phyloP scores from a whole-genome alignment of 2,113 vertebrate genomes.

The Budorcas taxicolor region DNA sequence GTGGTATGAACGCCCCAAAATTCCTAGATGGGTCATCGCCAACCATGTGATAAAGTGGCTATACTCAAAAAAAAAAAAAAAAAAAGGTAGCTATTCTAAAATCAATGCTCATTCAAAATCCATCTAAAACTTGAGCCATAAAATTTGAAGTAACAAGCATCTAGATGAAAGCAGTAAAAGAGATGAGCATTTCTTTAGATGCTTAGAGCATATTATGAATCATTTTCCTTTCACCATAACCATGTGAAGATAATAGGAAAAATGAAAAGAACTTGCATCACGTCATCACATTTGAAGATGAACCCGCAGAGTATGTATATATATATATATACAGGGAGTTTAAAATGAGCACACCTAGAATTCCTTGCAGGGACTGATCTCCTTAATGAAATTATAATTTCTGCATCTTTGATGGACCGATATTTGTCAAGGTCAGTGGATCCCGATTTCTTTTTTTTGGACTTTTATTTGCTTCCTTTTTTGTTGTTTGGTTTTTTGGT shows the following conservation, averaged over 20 bases:
- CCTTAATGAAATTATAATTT: too few relatives aligned
- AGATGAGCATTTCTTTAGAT: background rate
- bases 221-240: background rate
- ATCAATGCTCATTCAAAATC: background rate
- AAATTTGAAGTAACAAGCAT: background rate
- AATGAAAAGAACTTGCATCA: background rate
- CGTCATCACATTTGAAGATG: background rate
- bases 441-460: background rate
- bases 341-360: background rate
- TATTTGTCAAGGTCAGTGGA: background rate
- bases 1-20: fast-evolving
- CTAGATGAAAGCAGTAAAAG: background rate
- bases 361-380: background rate
- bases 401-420: too few relatives aligned
- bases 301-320: too few relatives aligned
- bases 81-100: background rate
- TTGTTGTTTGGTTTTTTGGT: background rate
- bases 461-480: background rate
- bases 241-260: background rate
- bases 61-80: background rate
- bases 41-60: background rate
- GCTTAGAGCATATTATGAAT: background rate
- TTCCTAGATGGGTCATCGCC: background rate
- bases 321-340: too few relatives aligned
- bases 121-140: background rate